Percentiles rank a stretch among this genome's conserved stretches.
These are phyloP conservation scores for Vesta saturnalis DNA, from an alignment of 2,888 invertebrate genomes.

Conservation along the genomic window DNA sequence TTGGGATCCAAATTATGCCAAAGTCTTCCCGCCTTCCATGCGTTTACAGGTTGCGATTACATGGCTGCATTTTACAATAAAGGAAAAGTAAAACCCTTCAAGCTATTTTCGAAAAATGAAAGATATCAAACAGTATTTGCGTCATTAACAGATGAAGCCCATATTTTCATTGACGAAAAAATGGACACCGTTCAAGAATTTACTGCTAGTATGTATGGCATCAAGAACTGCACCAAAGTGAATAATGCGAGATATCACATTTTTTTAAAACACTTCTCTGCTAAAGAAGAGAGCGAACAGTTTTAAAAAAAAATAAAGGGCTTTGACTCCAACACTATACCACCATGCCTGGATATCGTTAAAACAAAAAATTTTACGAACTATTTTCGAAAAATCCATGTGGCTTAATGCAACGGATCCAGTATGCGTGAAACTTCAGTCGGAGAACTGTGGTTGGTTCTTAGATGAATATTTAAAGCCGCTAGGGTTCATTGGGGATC, in stretches of 20 bases:
- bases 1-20: no score
- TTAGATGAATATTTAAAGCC: slow-evolving; percentile 3
- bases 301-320: slow-evolving; percentile 50
- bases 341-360: slow-evolving; percentile 49
- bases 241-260: slow-evolving; percentile 43
- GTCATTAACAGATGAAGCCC: slow-evolving; percentile 48
- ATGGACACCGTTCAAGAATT: slow-evolving; percentile 51
- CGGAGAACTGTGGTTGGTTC: slow-evolving; percentile 2
- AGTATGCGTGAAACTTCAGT: slow-evolving; percentile 39
- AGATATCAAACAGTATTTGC: slow-evolving; percentile 50
- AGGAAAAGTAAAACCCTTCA: slow-evolving; percentile 51
- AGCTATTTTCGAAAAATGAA: slow-evolving; percentile 47
- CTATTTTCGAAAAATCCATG: slow-evolving; percentile 50
- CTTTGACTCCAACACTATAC: slow-evolving; percentile 47
- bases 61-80: slow-evolving; percentile 49
- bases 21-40: slow-evolving; percentile 49
- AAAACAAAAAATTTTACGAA: slow-evolving; percentile 47
- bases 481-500: background rate
- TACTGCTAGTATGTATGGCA: slow-evolving; percentile 48
- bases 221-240: slow-evolving; percentile 44
- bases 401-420: slow-evolving; percentile 48
- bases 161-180: slow-evolving; percentile 50
- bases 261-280: slow-evolving; percentile 49
- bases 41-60: slow-evolving; percentile 1
- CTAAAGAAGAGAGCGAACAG: slow-evolving; percentile 48